Evolutionary conservation across 2,888 invertebrate genomes (phyloP), one percentile per base, ranked within the genome.

Genomic region (Drosophila percnosoma): DNA sequence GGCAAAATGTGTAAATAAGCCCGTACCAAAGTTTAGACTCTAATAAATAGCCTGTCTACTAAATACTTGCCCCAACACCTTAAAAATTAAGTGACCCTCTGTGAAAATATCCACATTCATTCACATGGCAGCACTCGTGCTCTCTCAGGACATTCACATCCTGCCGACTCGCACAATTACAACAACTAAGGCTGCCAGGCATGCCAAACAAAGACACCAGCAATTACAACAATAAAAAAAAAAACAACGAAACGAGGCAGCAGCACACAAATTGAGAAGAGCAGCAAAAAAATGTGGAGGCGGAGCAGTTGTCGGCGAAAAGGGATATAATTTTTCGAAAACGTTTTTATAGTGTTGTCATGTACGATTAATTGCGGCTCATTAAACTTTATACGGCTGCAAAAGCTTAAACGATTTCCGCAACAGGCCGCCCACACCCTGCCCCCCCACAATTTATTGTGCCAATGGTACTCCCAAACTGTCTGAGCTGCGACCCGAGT

Each of bases 291-390:
- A 57, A 51, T 63, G 15, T 33, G 40, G 18, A 42, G n/a, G 31
- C 49, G 24, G 36, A 48, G 53, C 42, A 45, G 52, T 58, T 24
- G 52, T 62, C 24, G 48, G 52, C 49, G 51, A 42, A 68, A 68
- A 71, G 68, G 63, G 61, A 80, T 76, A 87, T 86, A 84, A 84
- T 87, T 86, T 84, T 87, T 75, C 85, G 85, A 80, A 86, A 86
- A 85, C 85, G 89, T 87, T 87, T 90, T 89, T 91, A 91, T 90
- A 86, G 91, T 91, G 87, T 87, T 90, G 88, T 87, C 91, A 89
- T 92, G 91, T 90, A 92, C 91, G 91, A 92, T 92, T 92, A 92
- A 92, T 92, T 92, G 92, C 91, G 91, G 91, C 92, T 92, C 92
- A 92, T 92, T 92, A 91, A 92, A 92, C 91, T 92, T 92, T 91